Percentiles rank a stretch among this genome's conserved stretches.
These are phyloP conservation scores for Halocynthia aurantium DNA, from an alignment of 23 tunicate species.

Conservation along the genomic window DNA sequence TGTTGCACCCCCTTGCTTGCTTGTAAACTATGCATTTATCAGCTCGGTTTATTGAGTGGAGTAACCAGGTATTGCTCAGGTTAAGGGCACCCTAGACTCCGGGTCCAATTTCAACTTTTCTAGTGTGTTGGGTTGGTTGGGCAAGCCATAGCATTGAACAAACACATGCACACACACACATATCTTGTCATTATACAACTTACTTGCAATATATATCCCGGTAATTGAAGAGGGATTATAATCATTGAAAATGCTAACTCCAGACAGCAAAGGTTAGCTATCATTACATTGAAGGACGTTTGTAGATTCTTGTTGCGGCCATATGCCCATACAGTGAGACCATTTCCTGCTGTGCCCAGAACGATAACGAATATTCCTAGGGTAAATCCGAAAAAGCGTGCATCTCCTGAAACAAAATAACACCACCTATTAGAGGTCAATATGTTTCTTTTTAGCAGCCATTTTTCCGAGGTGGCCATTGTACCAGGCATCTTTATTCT, in stretches of 20 bases:
- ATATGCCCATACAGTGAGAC: slow-evolving; percentile 84
- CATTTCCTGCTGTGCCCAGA: slow-evolving; percentile 85
- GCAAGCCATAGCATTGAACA: no score
- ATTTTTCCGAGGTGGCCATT: background rate
- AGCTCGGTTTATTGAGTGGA: no score
- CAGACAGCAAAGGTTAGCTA: slow-evolving; percentile 74
- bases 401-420: slow-evolving; percentile 31
- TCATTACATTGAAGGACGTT: slow-evolving; percentile 76
- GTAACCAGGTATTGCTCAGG: no score
- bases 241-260: slow-evolving; percentile 65
- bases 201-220: slow-evolving; percentile 55
- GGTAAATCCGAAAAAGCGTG: slow-evolving; percentile 45
- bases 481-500: background rate
- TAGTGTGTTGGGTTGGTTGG: no score
- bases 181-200: slow-evolving; percentile 7
- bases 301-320: slow-evolving; percentile 71
- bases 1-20: no score
- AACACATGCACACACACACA: no score
- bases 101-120: no score
- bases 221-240: slow-evolving; percentile 60
- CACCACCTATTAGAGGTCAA: background rate
- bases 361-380: slow-evolving; percentile 54
- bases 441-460: background rate
- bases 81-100: no score
- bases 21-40: no score